Conservation (phyloP, 2,113 vertebrate species). For the Drymodes brunneopygia region DNA sequence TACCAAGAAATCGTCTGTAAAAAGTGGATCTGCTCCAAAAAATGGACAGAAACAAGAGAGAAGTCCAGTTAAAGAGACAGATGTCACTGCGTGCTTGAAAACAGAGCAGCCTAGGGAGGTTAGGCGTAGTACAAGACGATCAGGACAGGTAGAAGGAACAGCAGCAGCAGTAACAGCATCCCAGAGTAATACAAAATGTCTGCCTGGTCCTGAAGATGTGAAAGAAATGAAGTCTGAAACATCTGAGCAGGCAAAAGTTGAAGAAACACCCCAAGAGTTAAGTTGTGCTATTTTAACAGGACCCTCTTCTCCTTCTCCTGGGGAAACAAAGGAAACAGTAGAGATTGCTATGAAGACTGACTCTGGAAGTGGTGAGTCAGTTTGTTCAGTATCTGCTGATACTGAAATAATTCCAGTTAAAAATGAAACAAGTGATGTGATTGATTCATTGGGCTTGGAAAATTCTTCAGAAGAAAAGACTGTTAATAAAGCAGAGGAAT, state of each 20-base stretch:
- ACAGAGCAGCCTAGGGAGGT: slow-evolving; percentile 61
- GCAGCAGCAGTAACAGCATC: not conserved
- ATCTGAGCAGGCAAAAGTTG: slow-evolving; percentile 5
- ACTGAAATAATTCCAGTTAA: slow-evolving; percentile 38
- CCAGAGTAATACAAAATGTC: slow-evolving; percentile 47
- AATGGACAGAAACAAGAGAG: slow-evolving; percentile 65
- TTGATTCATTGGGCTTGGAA: slow-evolving; percentile 27
- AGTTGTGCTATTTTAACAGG: slow-evolving; percentile 24
- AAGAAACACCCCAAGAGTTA: slow-evolving; percentile 39
- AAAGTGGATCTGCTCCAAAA: slow-evolving; percentile 68
- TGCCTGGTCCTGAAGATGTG: slow-evolving; percentile 37
- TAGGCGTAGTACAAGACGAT: slow-evolving; percentile 50
- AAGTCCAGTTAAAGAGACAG: slow-evolving; percentile 72
- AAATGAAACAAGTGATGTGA: slow-evolving; percentile 5
- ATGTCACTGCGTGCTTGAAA: slow-evolving; percentile 26
- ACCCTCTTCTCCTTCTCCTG: not conserved
- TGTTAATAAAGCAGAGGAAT: slow-evolving; percentile 46
- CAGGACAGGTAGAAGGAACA: slow-evolving; percentile 42
- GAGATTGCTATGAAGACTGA: slow-evolving; percentile 32
- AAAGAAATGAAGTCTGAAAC: slow-evolving; percentile 32
- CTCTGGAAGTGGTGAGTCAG: not conserved
- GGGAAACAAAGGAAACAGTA: slow-evolving; percentile 42
- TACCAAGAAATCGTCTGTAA: slow-evolving; percentile 68
- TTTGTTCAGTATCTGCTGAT: slow-evolving; percentile 48
- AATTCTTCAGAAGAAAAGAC: slow-evolving; percentile 25